Evolutionary conservation across 2,888 invertebrate species (phyloP).

Genomic region (Spatulosminthurus flaviceps): DNA sequence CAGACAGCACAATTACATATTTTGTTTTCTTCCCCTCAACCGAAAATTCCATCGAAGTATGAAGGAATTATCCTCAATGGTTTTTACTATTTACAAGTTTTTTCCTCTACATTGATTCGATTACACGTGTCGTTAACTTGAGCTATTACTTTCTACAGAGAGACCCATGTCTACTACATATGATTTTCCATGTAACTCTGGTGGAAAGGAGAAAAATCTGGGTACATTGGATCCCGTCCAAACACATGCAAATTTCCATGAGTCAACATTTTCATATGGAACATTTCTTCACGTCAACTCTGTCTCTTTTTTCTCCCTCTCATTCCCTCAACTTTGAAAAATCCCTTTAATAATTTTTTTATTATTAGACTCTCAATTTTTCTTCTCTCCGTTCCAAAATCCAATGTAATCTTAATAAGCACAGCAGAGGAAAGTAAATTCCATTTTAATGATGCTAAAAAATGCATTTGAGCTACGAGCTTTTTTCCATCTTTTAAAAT

Average conservation of each 20-base stretch:
- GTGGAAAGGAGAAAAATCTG: too few relatives aligned
- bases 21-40: background rate
- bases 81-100: constrained; percentile 29
- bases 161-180: too few relatives aligned
- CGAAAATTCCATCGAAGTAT: background rate
- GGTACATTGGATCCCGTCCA: background rate
- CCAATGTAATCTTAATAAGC: too few relatives aligned
- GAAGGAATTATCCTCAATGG: constrained; percentile 6
- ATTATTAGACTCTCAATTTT: too few relatives aligned
- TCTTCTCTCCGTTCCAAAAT: background rate
- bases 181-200: too few relatives aligned
- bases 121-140: constrained; percentile 46
- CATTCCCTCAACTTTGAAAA: background rate
- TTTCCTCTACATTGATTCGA: constrained; percentile 46
- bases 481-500: too few relatives aligned
- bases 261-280: constrained; percentile 18
- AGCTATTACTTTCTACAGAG: background rate
- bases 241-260: constrained; percentile 10
- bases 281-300: constrained; percentile 5
- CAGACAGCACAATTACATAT: background rate
- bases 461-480: too few relatives aligned
- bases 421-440: too few relatives aligned
- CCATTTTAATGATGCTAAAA: too few relatives aligned
- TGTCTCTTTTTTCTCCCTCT: too few relatives aligned
- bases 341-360: too few relatives aligned